Base-by-base conservation (phyloP, 1,140 invertebrate species). In the Diploscapter pachys region DNA sequence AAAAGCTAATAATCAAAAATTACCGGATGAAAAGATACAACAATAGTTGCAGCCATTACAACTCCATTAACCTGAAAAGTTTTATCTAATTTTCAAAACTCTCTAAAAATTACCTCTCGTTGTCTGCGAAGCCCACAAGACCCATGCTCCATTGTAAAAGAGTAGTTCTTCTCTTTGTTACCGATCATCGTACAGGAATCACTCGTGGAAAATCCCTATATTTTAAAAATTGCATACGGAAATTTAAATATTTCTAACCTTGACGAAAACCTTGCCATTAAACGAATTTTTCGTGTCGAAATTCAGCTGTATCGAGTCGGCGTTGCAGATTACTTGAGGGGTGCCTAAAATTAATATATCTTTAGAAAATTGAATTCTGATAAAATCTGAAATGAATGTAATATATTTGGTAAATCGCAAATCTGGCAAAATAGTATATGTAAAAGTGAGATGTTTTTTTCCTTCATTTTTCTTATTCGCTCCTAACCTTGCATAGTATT, bases 21-120 rank as follows among this genome's bases (percentile, higher is more conserved):
- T 65, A 84, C 81, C 48, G 83, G 80, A 75, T 84, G 83, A 70
- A 84, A 84, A 1, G 84, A 86, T 56, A 84, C 76, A 57, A 84
- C 79, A 0, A 86, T 74, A 50, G 82, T 85, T n/a, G 83, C 77
- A 9, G 79, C 59, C 4, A 84, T 78, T n/a, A 79, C 80, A n/a
- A 84, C 76, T 68, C 83, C 84, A 74, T 80, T 85, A 55, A 84
- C 59, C 79, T 80, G 64, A 68, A 79, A 31, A 31, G n/a, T 48
- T 51, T 57, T 13, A 11, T 5, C 51, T 61, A 5, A 6, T 13
- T 64, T 5, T 63, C 61, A 48, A n/a, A 5, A 66, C 55, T 4
- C 49, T 2, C 49, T n/a, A 79, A 6, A 8, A 5, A 31, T 4
- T 48, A 81, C 75, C 59, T 83, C 82, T 72, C 82, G 65, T 49